A percentile compares a stretch with the other conserved stretches of the same genome.
These are phyloP conservation scores for Drosophila tripunctata DNA, from an alignment of 2,888 invertebrate species.

Conservation along the genomic window DNA sequence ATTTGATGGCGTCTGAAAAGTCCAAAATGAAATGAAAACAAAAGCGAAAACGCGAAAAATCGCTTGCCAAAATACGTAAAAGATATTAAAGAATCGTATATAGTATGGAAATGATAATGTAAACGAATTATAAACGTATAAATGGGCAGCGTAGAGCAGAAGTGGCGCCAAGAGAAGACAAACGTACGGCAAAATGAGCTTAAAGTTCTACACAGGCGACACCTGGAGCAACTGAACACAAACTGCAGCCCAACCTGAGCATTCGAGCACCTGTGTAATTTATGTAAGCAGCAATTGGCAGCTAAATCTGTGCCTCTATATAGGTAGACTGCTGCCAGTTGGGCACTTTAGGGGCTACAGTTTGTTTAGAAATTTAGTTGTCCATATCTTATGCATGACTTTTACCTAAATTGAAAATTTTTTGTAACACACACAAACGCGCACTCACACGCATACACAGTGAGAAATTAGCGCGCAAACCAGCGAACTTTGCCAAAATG, in stretches of 20 bases:
- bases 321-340: background rate
- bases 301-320: conserved; percentile 7
- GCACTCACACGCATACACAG: background rate
- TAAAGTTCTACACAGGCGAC: background rate
- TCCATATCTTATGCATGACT: conserved; percentile 10
- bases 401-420: conserved; percentile 43
- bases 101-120: background rate
- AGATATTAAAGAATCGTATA: background rate
- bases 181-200: no score
- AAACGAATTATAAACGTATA: background rate
- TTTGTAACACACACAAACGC: conserved; percentile 16
- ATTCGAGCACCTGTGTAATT: conserved; percentile 28
- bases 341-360: conserved; percentile 4
- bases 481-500: conserved; percentile 37
- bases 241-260: background rate
- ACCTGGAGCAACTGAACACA: background rate
- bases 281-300: conserved; percentile 25
- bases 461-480: conserved; percentile 15
- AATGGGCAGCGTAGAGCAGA: conserved; percentile 17
- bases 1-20: conserved; percentile 34
- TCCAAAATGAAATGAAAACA: conserved; percentile 34
- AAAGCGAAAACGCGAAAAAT: conserved; percentile 30
- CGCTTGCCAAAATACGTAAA: background rate
- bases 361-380: background rate
- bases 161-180: conserved; percentile 21